Evolutionary conservation across 2,113 vertebrate species (phyloP).

Genomic region (Gnathonemus longibarbis): DNA sequence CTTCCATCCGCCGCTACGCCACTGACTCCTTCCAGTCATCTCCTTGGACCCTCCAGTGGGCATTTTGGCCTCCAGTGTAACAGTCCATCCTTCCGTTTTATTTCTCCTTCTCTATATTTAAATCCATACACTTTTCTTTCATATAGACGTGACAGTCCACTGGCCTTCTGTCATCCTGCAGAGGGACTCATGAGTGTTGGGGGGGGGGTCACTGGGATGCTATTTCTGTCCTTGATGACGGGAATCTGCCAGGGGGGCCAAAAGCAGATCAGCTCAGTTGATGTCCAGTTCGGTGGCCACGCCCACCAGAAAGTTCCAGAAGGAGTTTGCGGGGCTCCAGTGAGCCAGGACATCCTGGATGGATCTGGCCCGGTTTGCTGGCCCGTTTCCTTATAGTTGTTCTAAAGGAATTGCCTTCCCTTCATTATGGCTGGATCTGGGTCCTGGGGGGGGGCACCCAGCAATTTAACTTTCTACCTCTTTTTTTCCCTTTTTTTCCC

Average conservation of each 20-base stretch:
- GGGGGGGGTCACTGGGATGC: no score
- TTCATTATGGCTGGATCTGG: not conserved
- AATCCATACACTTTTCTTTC: not conserved
- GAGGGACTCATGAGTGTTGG: no score
- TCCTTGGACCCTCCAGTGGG: not conserved
- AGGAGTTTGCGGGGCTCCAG: not conserved
- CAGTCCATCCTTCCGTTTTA: not conserved
- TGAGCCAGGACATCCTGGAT: not conserved
- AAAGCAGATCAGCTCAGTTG: not conserved
- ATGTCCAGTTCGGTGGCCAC: not conserved
- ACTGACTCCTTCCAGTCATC: not conserved
- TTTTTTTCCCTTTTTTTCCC: not conserved
- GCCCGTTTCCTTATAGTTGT: slow-evolving; percentile 7
- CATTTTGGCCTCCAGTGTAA: not conserved
- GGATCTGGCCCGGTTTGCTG: not conserved
- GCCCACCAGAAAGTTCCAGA: not conserved
- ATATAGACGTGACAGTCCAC: not conserved
- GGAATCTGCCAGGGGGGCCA: not conserved
- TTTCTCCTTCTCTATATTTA: not conserved
- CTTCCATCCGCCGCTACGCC: not conserved
- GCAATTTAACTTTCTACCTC: slow-evolving; percentile 13
- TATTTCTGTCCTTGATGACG: no score
- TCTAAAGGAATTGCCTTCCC: slow-evolving; percentile 9
- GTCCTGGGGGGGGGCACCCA: slow-evolving; percentile 12
- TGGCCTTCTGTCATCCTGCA: not conserved